A percentile compares a stretch with the other conserved stretches of the same genome.
Evolutionary conservation across 2,888 invertebrate genomes (phyloP).

Genomic region (Drosophila colorata): DNA sequence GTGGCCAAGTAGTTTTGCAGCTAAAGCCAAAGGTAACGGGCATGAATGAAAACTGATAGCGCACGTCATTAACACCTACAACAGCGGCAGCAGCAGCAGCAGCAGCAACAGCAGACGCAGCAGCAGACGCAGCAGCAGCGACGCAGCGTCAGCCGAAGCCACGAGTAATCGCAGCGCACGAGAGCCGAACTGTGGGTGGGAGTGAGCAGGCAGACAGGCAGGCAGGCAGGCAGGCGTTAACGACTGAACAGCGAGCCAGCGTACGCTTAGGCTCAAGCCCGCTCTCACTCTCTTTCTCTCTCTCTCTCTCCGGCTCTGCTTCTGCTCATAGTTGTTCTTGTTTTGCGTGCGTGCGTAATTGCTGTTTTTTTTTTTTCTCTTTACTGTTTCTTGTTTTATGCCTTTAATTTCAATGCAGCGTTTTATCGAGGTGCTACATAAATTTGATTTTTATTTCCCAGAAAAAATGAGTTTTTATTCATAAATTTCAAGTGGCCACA

Average conservation of each 20-base stretch:
- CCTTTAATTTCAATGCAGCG: conserved; percentile 59
- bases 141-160: conserved; percentile 20
- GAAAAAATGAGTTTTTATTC: conserved; percentile 72
- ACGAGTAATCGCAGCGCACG: conserved; percentile 21
- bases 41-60: conserved; percentile 79
- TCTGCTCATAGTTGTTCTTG: conserved; percentile 20
- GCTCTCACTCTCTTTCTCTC: conserved; percentile 2
- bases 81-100: no score
- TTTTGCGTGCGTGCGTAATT: conserved; percentile 69
- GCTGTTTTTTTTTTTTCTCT: conserved; percentile 22
- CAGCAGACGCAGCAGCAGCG: conserved; percentile 5
- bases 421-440: conserved; percentile 67
- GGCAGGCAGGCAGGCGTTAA: no score
- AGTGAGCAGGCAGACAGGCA: background rate
- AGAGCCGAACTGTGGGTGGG: conserved; percentile 14
- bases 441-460: conserved; percentile 72
- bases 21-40: conserved; percentile 46
- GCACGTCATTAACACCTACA: conserved; percentile 79
- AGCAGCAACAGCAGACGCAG: conserved; percentile 23
- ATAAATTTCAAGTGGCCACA: conserved; percentile 67
- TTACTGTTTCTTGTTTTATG: conserved; percentile 23
- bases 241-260: conserved; percentile 3
- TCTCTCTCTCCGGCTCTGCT: background rate
- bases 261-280: conserved; percentile 21
- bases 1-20: conserved; percentile 45